Base-by-base conservation (phyloP, 2,888 invertebrate genomes). In the Portevinia maculata region DNA sequence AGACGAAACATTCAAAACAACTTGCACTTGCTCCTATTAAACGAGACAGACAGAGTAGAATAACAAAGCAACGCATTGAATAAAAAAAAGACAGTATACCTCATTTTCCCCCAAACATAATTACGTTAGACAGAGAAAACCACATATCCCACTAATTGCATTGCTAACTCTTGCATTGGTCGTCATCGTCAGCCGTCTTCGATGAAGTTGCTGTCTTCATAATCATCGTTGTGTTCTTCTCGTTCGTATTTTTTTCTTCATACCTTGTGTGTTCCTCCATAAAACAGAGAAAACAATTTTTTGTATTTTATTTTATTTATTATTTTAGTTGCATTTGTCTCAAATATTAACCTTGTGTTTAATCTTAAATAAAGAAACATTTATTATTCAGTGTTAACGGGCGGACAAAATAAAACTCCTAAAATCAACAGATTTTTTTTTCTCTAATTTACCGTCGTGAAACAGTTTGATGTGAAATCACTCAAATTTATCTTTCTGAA, bases 191-290 rank as follows among this genome's bases (percentile, higher is more conserved):
- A 28, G 37, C 65, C 34, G 74, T 79, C 55, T 79, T 69, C 69
- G 60, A 62, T 69, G 69, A 60, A 60, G 60, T 74, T 48, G 74
- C 60, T 79, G 55, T 71, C 71, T 65, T 67, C 73, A 79, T 74
- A 69, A 79, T 79, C 73, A 73, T 75, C 59, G 19, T 57, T 79
- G 79, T 79, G 74, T 74, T 79, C 67, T 75, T 60, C 74, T 79
- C 62, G 79, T 79, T 74, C 39, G 74, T 74, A 79, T 53, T 73
- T 55, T 73, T 73, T 67, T 60, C n/a, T 57, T 11, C 28, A 11
- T 57, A 39, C 41, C 32, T 24, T 52, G 28, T 59, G 39, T 70
- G 39, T 59, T 59, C 48, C 24, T 48, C 48, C 17, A 48, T 39
- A 5, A 59, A 60, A 53, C 55, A 55, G 52, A 69, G 34, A 67